Evolutionary conservation across 1,140 invertebrate species (phyloP), one percentile per base, ranked within the genome.

Genomic region (Proales similis): DNA sequence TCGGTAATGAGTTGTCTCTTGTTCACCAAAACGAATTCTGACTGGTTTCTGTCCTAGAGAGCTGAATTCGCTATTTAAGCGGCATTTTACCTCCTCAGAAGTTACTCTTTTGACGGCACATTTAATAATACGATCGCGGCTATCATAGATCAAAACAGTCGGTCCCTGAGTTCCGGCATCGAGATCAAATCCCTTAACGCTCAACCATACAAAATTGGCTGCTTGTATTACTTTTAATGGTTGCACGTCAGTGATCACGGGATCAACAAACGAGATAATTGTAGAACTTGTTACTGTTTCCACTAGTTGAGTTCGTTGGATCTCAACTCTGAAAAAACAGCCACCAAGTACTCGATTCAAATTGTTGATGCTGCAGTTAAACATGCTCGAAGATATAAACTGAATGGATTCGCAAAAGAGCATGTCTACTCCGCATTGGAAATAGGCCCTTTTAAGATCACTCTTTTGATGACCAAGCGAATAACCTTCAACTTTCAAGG

Each of bases 201-300:
- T 57, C 17, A 57, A n/a, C 51, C 51, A 57, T 0, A 57, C 51
- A 57, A 57, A 57, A 17, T 42, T 27, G 9, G 51, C 51, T 24
- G 51, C 39, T 20, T 57, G 51, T 9, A 57, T 57, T 5, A 57
- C 17, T 4, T 57, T 24, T 0, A 2, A 1, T 4, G 51, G 51
- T 19, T 22, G 3, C 5, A 42, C 29, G 11, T 24, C 38, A 24
- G 3, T 39, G 19, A 57, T 42, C 0, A 57, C 20, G 11, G 51
- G 51, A 42, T 57, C 51, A 5, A 57, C 51, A 12, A 27, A 2
- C 0, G 17, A 7, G 3, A 57, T 26, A 11, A 7, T 2, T 6
- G 39, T 36, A 26, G 26, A 19, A 26, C 20, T 17, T 0, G 14
- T 3, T n/a, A 57, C 36, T 2, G 32, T n/a, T n/a, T n/a, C n/a